Evolutionary conservation across 2,113 vertebrate genomes (phyloP), one percentile per base, ranked within the genome.

Genomic region (Aleadryas rufinucha): DNA sequence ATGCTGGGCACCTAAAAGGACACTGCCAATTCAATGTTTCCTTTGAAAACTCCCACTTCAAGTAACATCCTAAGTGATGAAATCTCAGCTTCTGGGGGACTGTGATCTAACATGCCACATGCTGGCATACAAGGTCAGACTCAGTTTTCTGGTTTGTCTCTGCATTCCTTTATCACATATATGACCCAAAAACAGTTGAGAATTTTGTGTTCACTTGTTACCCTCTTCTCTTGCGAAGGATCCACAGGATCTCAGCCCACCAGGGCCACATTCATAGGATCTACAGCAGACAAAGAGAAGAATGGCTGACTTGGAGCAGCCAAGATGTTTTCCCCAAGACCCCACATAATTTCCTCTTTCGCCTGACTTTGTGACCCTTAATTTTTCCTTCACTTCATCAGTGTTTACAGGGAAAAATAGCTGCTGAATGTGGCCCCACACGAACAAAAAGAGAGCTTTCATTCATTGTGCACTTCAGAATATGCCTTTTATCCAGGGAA

Each of bases 141-240:
- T 60, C 15, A 16, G 24, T 11, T 41, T 84, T 74, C 49, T n/a
- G 26, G 52, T 74, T 66, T 14, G 33, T 60, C 68, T 52, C 66
- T 27, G 44, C 42, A 44, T 52, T 75, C 7, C 28, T 63, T 84
- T 47, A 52, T 18, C 30, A 47, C 0, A 2, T 8, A 39, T 6
- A 33, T 7, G 23, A 50, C 23, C 37, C 57, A 76, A 64, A 70
- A 78, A 21, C 24, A 24, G 30, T 39, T 26, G 42, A 16, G 54
- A 83, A 65, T 65, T 79, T 66, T 65, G 19, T 22, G 24, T 59
- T 88, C 42, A 16, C 30, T 47, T 89, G 30, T 41, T 75, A 37
- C 33, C 22, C 41, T 20, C 7, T 42, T 85, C 41, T 57, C 28
- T 61, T 0, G 0, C 0, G 3, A 86, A 87, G 35, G 52, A n/a